Evolutionary conservation across 2,113 vertebrate genomes (phyloP), one percentile per base, ranked within the genome.

Genomic region (Hassar affinis): DNA sequence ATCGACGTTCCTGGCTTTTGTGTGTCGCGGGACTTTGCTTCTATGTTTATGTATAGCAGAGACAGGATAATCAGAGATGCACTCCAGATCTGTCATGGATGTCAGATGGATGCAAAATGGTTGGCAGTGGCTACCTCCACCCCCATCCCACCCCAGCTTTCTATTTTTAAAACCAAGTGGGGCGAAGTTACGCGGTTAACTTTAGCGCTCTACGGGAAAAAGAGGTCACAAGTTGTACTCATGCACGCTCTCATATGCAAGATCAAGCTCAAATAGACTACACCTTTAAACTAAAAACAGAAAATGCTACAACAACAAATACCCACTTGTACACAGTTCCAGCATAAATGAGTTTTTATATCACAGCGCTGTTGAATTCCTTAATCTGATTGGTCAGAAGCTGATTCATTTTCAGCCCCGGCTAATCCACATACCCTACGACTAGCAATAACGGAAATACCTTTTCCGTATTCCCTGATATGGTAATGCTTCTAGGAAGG

Each of bases 81-180:
- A 68, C 17, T 35, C 3, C 61, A 77, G 66, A 38, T 12, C 47
- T 61, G 27, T 27, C 25, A 80, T 68, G 57, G 20, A 15, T 10
- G 56, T 76, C 45, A 84, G 61, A 74, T 64, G 78, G n/a, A 33
- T 4, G n/a, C n/a, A 52, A 71, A 61, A 77, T 38, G 1, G 51
- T 25, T 25, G 74, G 47, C 22, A 1, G 2, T 1, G 9, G 45
- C 81, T 75, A 56, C 54, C 15, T 11, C 1, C 17, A 47, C 52
- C 47, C 33, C 49, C 6, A 25, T 77, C 74, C 30, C 18, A 38
- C 49, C 49, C 74, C 4, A 35, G 49, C 79, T 52, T 79, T 78
- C 86, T 87, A 82, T 87, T 85, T 86, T 79, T 82, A 82, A 82
- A 74, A 45, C 45, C 79, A 61, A 64, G 51, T 78, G 76, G 56